These are phyloP conservation scores for Dicaeum eximium DNA, from an alignment of 2,113 vertebrate genomes.

Conservation along the genomic window DNA sequence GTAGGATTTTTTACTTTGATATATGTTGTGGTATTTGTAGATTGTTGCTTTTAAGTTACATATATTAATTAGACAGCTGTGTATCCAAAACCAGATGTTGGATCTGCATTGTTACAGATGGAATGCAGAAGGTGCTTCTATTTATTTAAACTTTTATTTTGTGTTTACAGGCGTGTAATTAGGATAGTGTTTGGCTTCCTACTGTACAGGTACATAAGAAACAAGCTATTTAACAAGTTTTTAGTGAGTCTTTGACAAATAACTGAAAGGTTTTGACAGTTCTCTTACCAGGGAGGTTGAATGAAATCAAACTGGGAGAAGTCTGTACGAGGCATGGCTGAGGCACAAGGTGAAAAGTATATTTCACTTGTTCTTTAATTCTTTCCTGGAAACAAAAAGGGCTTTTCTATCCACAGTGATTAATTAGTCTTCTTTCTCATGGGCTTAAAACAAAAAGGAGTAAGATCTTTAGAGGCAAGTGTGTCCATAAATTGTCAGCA, in stretches of 20 bases:
- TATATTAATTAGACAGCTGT: neutral
- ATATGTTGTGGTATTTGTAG: neutral
- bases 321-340: neutral
- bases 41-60: neutral
- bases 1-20: neutral
- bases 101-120: neutral
- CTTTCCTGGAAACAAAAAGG: neutral
- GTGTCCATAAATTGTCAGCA: neutral
- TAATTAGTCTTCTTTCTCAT: neutral
- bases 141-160: neutral
- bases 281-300: neutral
- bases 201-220: neutral
- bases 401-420: neutral
- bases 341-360: neutral
- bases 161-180: neutral
- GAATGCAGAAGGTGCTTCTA: neutral
- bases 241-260: neutral
- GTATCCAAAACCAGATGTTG: neutral
- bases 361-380: neutral
- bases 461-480: neutral
- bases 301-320: neutral
- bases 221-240: neutral
- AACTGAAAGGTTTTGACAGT: neutral
- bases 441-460: neutral
- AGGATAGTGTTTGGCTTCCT: neutral